These are phyloP conservation scores for Spodoptera exigua DNA, from an alignment of 2,888 invertebrate species.

Conservation along the genomic window DNA sequence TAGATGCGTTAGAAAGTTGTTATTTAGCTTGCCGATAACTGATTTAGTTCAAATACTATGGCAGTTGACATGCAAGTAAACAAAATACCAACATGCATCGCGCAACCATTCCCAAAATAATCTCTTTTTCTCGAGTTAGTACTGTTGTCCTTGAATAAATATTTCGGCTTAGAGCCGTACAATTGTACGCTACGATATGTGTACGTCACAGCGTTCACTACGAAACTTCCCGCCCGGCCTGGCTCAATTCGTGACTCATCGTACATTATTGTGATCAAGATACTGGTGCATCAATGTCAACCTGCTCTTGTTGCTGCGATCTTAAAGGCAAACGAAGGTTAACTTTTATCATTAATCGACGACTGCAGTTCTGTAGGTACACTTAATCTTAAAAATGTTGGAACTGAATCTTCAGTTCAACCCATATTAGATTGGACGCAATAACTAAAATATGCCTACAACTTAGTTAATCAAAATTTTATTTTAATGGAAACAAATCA, in stretches of 20 bases:
- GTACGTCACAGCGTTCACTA: constrained; percentile 43
- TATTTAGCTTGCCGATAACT: constrained; percentile 67
- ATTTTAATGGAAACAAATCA: constrained; percentile 15
- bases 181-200: constrained; percentile 30
- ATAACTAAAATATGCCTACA: too few relatives aligned
- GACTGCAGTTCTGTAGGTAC: constrained; percentile 2
- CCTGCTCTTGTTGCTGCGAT: constrained; percentile 64
- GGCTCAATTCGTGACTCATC: constrained; percentile 59
- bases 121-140: constrained; percentile 54
- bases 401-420: constrained; percentile 1
- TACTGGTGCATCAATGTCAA: constrained; percentile 68
- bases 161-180: constrained; percentile 33
- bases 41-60: constrained; percentile 47
- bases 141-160: constrained; percentile 52
- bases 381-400: background rate
- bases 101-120: constrained; percentile 59
- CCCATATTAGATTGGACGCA: too few relatives aligned
- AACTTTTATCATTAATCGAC: constrained; percentile 14
- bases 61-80: constrained; percentile 52
- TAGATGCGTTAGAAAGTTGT: constrained; percentile 77
- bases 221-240: constrained; percentile 23
- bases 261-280: constrained; percentile 59
- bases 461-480: constrained; percentile 2
- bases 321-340: constrained; percentile 46
- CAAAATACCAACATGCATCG: constrained; percentile 36